Evolutionary conservation across 2,113 vertebrate species (phyloP).

Genomic region (Pterocles orientalis): DNA sequence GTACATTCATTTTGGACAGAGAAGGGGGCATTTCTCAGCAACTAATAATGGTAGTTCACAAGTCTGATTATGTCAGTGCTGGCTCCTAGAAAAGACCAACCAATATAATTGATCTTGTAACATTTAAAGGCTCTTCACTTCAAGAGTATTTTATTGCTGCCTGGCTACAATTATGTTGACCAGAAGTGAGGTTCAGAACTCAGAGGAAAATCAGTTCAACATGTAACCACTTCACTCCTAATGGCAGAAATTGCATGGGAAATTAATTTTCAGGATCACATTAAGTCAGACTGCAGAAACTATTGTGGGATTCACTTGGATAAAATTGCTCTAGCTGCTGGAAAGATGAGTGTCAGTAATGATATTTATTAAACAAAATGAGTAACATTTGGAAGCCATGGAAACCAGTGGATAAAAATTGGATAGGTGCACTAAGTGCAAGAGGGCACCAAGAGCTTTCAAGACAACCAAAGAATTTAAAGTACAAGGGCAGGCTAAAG

Average conservation of each 20-base stretch:
- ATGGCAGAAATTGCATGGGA: slow-evolving; percentile 70
- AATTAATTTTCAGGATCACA: slow-evolving; percentile 80
- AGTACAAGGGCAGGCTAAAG: slow-evolving; percentile 5
- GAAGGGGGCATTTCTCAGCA: slow-evolving; percentile 1
- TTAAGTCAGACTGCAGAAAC: slow-evolving; percentile 71
- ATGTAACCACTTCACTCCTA: slow-evolving; percentile 66
- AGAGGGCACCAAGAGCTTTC: slow-evolving; percentile 60
- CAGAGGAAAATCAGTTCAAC: slow-evolving; percentile 66
- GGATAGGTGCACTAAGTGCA: slow-evolving; percentile 29
- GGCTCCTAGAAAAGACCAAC: slow-evolving; percentile 58
- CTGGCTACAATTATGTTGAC: slow-evolving; percentile 54
- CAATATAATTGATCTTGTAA: slow-evolving; percentile 57
- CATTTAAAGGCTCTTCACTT: slow-evolving; percentile 53
- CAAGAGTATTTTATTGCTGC: slow-evolving; percentile 16
- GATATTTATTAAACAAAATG: slow-evolving; percentile 80
- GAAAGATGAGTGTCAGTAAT: slow-evolving; percentile 71
- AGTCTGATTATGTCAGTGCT: slow-evolving; percentile 39
- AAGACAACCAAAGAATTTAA: slow-evolving; percentile 64
- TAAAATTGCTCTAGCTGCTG: slow-evolving; percentile 70
- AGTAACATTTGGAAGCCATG: slow-evolving; percentile 66
- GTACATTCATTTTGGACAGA: neutral
- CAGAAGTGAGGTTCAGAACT: slow-evolving; percentile 54
- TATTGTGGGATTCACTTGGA: slow-evolving; percentile 66
- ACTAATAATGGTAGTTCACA: neutral
- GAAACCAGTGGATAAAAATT: slow-evolving; percentile 56